Conservation (phyloP, 2,888 invertebrate species). For the Margaritifera margaritifera region DNA sequence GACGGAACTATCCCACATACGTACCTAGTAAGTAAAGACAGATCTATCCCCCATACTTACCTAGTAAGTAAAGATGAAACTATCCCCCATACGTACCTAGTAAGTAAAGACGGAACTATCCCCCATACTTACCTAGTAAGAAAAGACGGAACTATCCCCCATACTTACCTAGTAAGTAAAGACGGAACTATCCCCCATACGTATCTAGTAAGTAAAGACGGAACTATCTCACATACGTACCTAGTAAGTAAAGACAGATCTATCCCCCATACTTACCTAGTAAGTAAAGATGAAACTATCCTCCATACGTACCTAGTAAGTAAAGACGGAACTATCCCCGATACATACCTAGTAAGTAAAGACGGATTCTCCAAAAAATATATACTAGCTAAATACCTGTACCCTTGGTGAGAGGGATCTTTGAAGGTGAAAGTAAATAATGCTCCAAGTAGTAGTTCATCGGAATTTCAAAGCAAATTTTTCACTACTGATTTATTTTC, state of each 20-base stretch:
- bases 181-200: constrained; percentile 67
- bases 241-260: constrained; percentile 63
- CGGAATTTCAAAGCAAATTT: too few relatives aligned
- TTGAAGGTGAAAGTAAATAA: too few relatives aligned
- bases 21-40: constrained; percentile 59
- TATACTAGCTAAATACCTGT: too few relatives aligned
- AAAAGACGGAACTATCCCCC: constrained; percentile 67
- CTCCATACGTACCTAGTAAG: constrained; percentile 67
- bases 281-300: constrained; percentile 62
- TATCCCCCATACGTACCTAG: constrained; percentile 67
- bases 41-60: constrained; percentile 68
- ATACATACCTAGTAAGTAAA: constrained; percentile 61
- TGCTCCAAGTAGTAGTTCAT: too few relatives aligned
- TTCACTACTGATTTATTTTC: too few relatives aligned
- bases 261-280: constrained; percentile 67
- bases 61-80: constrained; percentile 63
- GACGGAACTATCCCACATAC: constrained; percentile 67
- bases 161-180: constrained; percentile 62
- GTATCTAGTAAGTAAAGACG: constrained; percentile 59
- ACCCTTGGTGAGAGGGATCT: too few relatives aligned
- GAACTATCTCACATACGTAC: constrained; percentile 68
- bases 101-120: constrained; percentile 62
- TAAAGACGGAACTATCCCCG: constrained; percentile 65
- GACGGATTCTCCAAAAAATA: too few relatives aligned
- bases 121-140: constrained; percentile 66